These are phyloP conservation scores for Tryphoninae sp. DNA, from an alignment of 2,888 invertebrate species.

Conservation along the genomic window DNA sequence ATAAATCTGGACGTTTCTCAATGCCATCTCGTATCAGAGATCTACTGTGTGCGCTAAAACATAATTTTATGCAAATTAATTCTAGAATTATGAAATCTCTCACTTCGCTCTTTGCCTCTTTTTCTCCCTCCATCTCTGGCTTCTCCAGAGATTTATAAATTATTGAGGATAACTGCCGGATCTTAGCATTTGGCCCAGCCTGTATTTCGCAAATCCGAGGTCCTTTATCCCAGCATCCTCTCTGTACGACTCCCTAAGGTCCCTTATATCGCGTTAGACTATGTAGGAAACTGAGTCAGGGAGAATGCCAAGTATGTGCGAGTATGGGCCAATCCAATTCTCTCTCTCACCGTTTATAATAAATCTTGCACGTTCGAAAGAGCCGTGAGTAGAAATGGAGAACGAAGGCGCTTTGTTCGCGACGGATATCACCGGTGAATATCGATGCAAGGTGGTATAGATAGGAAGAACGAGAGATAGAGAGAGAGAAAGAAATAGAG, in stretches of 20 bases:
- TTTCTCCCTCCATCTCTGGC: neutral
- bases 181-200: neutral
- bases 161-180: neutral
- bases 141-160: slow-evolving; percentile 16
- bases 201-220: slow-evolving; percentile 9
- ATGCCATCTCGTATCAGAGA: neutral
- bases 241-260: slow-evolving; percentile 37
- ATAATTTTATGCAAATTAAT: neutral
- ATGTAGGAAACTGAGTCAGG: neutral
- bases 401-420: slow-evolving; percentile 38
- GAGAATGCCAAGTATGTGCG: neutral
- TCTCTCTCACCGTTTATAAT: slow-evolving; percentile 45
- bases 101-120: neutral
- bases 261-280: slow-evolving; percentile 45
- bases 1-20: neutral
- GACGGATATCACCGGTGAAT: slow-evolving; percentile 37
- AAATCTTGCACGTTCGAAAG: slow-evolving; percentile 46
- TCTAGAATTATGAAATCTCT: slow-evolving; percentile 6
- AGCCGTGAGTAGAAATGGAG: neutral
- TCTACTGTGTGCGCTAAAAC: no score
- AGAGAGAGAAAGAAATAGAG: neutral
- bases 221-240: slow-evolving; percentile 12
- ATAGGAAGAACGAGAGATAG: no score
- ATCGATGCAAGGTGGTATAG: slow-evolving; percentile 27
- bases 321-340: slow-evolving; percentile 1